Evolutionary conservation across 2,888 invertebrate genomes (phyloP).

Genomic region (Argyresthia albistria): DNA sequence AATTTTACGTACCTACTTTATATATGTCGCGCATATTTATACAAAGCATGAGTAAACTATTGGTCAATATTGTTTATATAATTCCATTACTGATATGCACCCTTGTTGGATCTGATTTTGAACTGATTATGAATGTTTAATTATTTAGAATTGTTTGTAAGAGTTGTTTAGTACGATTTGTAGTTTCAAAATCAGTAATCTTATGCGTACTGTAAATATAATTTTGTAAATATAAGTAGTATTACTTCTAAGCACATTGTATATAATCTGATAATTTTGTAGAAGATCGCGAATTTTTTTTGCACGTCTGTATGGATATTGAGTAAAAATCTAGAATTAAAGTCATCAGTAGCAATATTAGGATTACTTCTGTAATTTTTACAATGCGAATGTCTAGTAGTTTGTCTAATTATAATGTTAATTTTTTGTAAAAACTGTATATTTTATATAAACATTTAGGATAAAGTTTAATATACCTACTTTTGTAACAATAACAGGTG

Average conservation of each 20-base stretch:
- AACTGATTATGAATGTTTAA: conserved; percentile 21
- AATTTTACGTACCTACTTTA: too few relatives aligned
- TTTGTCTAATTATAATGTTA: conserved; percentile 42
- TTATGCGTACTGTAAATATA: background rate
- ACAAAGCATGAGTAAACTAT: too few relatives aligned
- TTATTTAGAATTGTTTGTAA: conserved; percentile 36
- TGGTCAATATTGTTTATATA: too few relatives aligned
- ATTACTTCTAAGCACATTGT: conserved; percentile 37
- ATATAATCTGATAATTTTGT: conserved; percentile 50
- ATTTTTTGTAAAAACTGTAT: conserved; percentile 66
- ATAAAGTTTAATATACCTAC: conserved; percentile 42
- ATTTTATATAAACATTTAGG: conserved; percentile 61
- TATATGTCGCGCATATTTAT: too few relatives aligned
- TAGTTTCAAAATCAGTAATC: conserved; percentile 4
- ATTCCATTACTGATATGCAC: conserved; percentile 7
- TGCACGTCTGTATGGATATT: conserved; percentile 48
- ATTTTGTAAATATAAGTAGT: too few relatives aligned
- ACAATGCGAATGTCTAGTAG: conserved; percentile 43
- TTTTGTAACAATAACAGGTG: conserved; percentile 52
- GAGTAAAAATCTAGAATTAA: conserved; percentile 27
- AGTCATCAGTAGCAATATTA: conserved; percentile 45
- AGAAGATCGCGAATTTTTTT: conserved; percentile 28
- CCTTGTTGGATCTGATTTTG: conserved; percentile 30
- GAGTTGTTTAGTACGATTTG: background rate
- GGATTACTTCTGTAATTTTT: conserved; percentile 53